Percentiles rank a stretch among this genome's conserved stretches.
Conservation (phyloP, 2,113 vertebrate genomes). For the Nettapus auritus region DNA sequence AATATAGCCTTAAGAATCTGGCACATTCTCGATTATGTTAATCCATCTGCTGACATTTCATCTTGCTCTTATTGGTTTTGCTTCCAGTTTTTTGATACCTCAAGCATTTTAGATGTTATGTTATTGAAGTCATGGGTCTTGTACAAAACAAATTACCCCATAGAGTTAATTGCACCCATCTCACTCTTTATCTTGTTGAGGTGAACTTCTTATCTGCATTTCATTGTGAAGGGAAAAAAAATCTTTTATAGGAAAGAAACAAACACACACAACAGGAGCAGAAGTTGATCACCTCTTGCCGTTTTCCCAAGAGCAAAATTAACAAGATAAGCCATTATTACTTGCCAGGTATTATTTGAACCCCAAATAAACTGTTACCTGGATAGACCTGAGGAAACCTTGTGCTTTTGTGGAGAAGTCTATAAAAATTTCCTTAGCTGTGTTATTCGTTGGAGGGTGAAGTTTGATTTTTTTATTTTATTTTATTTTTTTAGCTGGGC, state of each 20-base stretch:
- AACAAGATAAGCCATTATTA: slow-evolving; percentile 29
- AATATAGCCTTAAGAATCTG: slow-evolving; percentile 66
- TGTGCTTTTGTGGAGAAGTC: neutral
- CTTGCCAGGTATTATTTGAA: neutral
- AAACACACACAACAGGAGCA: slow-evolving; percentile 1
- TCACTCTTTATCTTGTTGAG: slow-evolving; percentile 64
- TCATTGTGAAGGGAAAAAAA: slow-evolving; percentile 52
- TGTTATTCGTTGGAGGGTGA: neutral
- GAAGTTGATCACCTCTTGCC: neutral
- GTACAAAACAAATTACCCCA: slow-evolving; percentile 71
- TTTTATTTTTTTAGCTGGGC: neutral
- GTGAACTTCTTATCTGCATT: slow-evolving; percentile 65
- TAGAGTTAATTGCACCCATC: slow-evolving; percentile 64
- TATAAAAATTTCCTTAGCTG: neutral
- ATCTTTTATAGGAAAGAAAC: slow-evolving; percentile 29
- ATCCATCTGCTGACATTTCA: slow-evolving; percentile 67
- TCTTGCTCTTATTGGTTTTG: slow-evolving; percentile 58
- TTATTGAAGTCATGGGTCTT: slow-evolving; percentile 64
- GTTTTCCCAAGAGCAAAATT: slow-evolving; percentile 56
- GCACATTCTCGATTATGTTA: slow-evolving; percentile 48
- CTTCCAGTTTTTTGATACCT: slow-evolving; percentile 68
- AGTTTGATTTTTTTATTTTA: neutral
- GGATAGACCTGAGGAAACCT: neutral
- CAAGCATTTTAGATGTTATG: slow-evolving; percentile 67
- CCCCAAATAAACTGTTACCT: neutral